Percentiles rank a stretch among this genome's conserved stretches.
Evolutionary conservation across 2,113 vertebrate genomes (phyloP).

Genomic region (Rhinichthys klamathensis): DNA sequence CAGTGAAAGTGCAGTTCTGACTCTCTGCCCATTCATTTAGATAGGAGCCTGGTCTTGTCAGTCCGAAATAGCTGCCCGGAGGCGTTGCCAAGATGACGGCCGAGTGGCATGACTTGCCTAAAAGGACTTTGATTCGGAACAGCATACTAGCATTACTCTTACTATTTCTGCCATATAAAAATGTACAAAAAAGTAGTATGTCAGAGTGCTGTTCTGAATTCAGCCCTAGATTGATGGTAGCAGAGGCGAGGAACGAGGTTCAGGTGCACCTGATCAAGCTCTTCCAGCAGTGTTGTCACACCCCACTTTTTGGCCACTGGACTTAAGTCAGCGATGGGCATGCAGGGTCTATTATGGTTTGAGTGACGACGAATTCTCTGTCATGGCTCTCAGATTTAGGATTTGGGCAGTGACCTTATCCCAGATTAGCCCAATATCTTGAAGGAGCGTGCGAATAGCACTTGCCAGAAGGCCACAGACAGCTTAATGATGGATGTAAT

Average conservation of each 20-base stretch:
- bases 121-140: no score
- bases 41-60: no score
- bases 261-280: neutral
- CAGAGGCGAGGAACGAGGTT: neutral
- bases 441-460: neutral
- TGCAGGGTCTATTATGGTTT: neutral
- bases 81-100: no score
- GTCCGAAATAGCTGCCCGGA: no score
- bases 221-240: neutral
- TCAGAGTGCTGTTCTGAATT: neutral
- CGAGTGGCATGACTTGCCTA: no score
- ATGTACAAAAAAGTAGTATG: no score
- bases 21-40: no score
- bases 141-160: neutral
- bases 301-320: neutral
- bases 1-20: no score
- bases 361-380: neutral
- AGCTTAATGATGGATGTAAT: constrained; percentile 42
- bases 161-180: no score
- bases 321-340: neutral
- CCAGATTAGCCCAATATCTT: neutral
- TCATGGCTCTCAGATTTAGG: neutral
- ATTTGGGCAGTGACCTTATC: neutral
- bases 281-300: neutral
- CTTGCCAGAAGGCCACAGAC: neutral